A percentile compares a stretch with the other conserved stretches of the same genome.
Conservation (phyloP, 2,888 invertebrate genomes). For the Tenthredo livida region DNA sequence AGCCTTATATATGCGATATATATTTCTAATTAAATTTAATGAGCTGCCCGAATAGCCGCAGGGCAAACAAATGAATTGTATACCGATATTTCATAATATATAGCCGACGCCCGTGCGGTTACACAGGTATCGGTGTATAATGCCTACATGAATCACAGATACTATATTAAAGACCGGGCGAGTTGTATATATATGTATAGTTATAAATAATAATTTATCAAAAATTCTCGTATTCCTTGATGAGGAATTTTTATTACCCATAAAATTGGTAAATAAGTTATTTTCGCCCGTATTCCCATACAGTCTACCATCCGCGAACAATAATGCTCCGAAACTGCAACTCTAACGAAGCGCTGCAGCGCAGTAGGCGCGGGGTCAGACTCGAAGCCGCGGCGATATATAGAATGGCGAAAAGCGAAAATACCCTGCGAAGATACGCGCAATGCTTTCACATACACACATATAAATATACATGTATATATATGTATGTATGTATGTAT, state of each 20-base stretch:
- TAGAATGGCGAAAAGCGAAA: background rate
- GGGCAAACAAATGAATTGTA: slow-evolving; percentile 21
- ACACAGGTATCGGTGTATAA: background rate
- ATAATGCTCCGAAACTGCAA: background rate
- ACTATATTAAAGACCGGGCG: background rate
- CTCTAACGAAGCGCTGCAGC: background rate
- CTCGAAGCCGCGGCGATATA: background rate
- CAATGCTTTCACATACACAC: background rate
- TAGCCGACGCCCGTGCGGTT: background rate
- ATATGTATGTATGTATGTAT: slow-evolving; percentile 5
- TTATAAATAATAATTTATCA: too few relatives aligned
- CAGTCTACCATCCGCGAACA: background rate
- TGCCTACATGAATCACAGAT: background rate
- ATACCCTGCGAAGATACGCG: background rate
- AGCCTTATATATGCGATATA: background rate
- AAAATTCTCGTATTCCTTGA: background rate
- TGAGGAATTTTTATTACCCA: background rate
- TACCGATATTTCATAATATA: background rate
- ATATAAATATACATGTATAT: background rate
- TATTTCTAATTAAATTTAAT: slow-evolving; percentile 47
- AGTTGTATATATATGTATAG: too few relatives aligned
- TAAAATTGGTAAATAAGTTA: background rate
- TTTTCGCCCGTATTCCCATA: too few relatives aligned
- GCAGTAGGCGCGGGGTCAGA: background rate
- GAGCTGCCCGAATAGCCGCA: background rate